phyloP scores from a whole-genome alignment of 2,888 invertebrate genomes.

The Chalcosyrphus nemorum region DNA sequence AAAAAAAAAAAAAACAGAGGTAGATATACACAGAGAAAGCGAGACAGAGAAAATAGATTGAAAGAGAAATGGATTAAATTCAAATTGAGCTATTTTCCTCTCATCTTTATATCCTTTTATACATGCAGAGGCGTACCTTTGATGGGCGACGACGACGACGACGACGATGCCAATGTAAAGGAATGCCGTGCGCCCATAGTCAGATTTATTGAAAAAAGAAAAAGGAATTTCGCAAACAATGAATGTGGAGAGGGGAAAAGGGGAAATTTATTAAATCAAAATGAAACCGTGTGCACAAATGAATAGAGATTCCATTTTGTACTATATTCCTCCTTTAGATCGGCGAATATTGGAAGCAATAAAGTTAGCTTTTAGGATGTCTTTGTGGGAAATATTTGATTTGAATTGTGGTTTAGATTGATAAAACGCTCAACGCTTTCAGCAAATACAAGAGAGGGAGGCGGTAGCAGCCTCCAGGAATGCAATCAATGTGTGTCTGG shows the following conservation, averaged over 20 bases:
- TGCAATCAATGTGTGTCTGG: no score
- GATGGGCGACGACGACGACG: no score
- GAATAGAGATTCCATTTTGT: not conserved
- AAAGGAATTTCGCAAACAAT: not conserved
- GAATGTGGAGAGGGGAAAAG: not conserved
- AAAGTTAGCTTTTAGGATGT: not conserved
- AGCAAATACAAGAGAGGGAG: no score
- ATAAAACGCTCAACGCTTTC: no score
- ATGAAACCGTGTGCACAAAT: not conserved
- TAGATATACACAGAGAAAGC: no score
- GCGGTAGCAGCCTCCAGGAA: no score
- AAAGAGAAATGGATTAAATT: slow-evolving; percentile 14
- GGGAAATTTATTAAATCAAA: slow-evolving; percentile 20
- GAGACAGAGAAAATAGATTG: not conserved
- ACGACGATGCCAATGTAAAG: no score
- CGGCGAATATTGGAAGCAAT: not conserved
- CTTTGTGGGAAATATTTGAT: slow-evolving; percentile 16
- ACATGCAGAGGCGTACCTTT: not conserved
- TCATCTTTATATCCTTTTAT: not conserved
- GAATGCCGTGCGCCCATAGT: not conserved
- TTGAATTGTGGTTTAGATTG: not conserved
- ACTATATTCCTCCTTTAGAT: not conserved
- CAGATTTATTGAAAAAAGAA: slow-evolving; percentile 7
- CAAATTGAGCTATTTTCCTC: slow-evolving; percentile 35
- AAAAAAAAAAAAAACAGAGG: no score